Base-by-base conservation (phyloP, 2,113 vertebrate genomes). In the Mus spicilegus region DNA sequence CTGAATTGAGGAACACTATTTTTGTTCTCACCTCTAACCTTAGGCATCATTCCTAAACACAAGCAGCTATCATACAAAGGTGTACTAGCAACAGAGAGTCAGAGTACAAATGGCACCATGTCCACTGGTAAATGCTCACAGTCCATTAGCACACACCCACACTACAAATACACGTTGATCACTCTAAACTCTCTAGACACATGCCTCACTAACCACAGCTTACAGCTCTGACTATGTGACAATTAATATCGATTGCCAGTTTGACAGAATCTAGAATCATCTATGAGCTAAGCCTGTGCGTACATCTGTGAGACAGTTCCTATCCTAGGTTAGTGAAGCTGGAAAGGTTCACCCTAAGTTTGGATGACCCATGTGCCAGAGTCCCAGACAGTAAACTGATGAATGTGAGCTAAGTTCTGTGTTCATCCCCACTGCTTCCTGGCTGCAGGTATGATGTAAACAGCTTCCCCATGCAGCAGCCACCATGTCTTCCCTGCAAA, bases 1-100 rank as follows among this genome's bases (percentile, higher is more conserved):
- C 72, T 75, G 51, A 26, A 42, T 0, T 4, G 1, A 51, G 24
- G 30, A 33, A 7, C 39, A 1, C 4, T 46, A 7, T 3, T 24
- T 51, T 54, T 13, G 56, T 6, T 36, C 58, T 46, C 1, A 0
- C 11, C 49, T 58, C 17, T 36, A 30, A 49, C 87, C 54, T 20
- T n/a, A 56, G 69, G 36, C 49, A 16, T 14, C 49, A 73, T 26
- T 4, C 51, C 24, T 14, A 39, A 87, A 19, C 5, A 13, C n/a
- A 77, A 70, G n/a, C 8, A 82, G 17, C n/a, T 28, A 63, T 5
- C 19, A 26, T 39, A 33, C 24, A 17, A 56, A 30, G 82, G 28
- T 33, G 2, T 22, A 33, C 61, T 12, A 46, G 42, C 61, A 36
- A 67, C 5, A 7, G 78, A 17, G 42, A 33, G 56, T 28, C n/a